Base-by-base conservation (phyloP, 2,797 vertebrate species). In the Urophycis tenuis region DNA sequence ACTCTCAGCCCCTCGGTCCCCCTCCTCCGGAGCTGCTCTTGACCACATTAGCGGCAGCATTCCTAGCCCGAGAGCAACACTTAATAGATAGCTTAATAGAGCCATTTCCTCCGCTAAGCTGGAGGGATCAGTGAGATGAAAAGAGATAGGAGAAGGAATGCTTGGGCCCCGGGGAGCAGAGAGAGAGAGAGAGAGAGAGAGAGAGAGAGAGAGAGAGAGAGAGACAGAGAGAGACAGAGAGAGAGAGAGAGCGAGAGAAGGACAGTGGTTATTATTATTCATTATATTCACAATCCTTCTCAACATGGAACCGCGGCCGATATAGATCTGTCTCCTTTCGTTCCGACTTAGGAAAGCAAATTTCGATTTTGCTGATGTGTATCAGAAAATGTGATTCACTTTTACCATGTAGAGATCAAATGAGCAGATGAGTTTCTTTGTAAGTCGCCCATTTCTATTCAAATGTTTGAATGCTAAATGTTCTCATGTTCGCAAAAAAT, bases 41-140 rank as follows among this genome's bases (percentile, higher is more conserved):
- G 87, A 88, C 88, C 85, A 89, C 85, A 88, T 88, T 84, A 87
- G 12, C 39, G 15, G 81, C 79, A 53, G 78, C 82, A 80, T 75
- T 77, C 75, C 75, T 77, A 69, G 72, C 79, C 74, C 71, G 84
- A 87, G 79, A 84, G 82, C 77, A 83, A 87, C 15, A 71, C 79
- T 79, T 80, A 88, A 86, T 86, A 85, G 85, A 81, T 39, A 75
- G 30, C 79, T 79, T 80, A 88, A 86, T 86, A 85, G 85, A 81
- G 36, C 76, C 30, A 85, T 90, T 89, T 91, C 81, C 82, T 82
- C 75, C 79, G 39, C 85, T 89, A 85, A 89, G 87, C 84, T 81
- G 76, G 39, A 81, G n/a, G 83, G 87, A 89, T 89, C 82, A 85
- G 81, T 31, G 79, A 84, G 87, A 89, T 89, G 85, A 90, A 89